Evolutionary conservation across 1,140 invertebrate species (phyloP).

Genomic region (Drosophila lacteicornis): DNA sequence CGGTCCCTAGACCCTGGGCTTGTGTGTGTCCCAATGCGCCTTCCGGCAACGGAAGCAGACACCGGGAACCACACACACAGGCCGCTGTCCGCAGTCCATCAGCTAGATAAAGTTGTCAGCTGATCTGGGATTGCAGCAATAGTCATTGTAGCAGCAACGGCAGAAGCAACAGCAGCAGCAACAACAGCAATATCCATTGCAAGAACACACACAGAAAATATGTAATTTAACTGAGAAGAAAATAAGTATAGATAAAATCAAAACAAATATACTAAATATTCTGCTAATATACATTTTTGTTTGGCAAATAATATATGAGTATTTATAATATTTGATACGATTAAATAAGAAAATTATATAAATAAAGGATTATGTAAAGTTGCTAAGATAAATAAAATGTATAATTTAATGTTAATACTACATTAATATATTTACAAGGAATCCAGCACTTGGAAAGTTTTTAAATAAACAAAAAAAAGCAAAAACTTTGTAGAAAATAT

Average conservation of each 20-base stretch:
- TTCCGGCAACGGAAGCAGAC: conserved; percentile 74
- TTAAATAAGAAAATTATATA: not conserved
- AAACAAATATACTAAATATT: not conserved
- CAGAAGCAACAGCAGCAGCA: not conserved
- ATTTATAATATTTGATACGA: no score
- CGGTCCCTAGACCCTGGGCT: conserved; percentile 14
- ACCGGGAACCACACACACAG: conserved; percentile 62
- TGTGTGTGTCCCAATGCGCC: conserved; percentile 50
- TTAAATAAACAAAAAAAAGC: not conserved
- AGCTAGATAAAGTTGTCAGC: conserved; percentile 80
- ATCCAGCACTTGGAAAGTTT: not conserved
- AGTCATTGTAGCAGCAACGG: conserved; percentile 7
- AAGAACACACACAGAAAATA: conserved; percentile 4
- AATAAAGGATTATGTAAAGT: not conserved
- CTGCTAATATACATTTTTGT: no score
- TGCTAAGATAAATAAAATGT: not conserved
- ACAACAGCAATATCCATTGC: conserved; percentile 1
- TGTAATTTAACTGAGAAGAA: not conserved
- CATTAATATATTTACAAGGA: not conserved
- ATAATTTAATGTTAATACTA: not conserved
- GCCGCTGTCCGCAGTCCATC: conserved; percentile 26
- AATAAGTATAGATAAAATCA: not conserved
- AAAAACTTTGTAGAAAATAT: fast-evolving
- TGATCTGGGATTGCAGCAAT: conserved; percentile 56
- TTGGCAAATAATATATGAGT: no score